Evolutionary conservation across 2,797 vertebrate species (phyloP).

Genomic region (Avahi laniger): DNA sequence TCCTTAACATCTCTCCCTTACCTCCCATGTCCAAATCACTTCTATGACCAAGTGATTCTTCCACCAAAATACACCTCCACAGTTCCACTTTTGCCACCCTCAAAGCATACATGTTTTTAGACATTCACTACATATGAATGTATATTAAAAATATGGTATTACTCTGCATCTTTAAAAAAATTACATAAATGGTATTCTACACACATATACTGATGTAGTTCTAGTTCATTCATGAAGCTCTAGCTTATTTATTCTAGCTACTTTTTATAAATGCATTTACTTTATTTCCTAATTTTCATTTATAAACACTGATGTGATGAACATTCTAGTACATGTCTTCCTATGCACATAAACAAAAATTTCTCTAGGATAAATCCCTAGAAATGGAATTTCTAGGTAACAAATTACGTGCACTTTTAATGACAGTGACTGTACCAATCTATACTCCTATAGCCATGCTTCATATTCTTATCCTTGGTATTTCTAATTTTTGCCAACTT

Average conservation of each 20-base stretch:
- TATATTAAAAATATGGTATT: not conserved
- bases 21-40: not conserved
- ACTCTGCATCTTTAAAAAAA: not conserved
- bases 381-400: not conserved
- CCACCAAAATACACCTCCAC: not conserved
- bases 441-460: not conserved
- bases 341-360: not conserved
- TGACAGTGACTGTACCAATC: not conserved
- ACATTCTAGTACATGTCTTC: not conserved
- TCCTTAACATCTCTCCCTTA: not conserved
- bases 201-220: not conserved
- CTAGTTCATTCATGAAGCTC: not conserved
- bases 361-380: not conserved
- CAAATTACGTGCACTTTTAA: not conserved
- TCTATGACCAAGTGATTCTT: not conserved
- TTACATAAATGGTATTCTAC: not conserved
- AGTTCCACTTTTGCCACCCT: not conserved
- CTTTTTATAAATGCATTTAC: not conserved
- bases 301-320: not conserved
- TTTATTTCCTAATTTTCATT: not conserved
- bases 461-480: not conserved
- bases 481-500: conserved; percentile 3
- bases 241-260: conserved; percentile 1
- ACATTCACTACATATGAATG: not conserved
- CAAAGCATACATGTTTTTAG: not conserved